phyloP scores from a whole-genome alignment of 1,140 invertebrate species.

The Drosophila nikananu region DNA sequence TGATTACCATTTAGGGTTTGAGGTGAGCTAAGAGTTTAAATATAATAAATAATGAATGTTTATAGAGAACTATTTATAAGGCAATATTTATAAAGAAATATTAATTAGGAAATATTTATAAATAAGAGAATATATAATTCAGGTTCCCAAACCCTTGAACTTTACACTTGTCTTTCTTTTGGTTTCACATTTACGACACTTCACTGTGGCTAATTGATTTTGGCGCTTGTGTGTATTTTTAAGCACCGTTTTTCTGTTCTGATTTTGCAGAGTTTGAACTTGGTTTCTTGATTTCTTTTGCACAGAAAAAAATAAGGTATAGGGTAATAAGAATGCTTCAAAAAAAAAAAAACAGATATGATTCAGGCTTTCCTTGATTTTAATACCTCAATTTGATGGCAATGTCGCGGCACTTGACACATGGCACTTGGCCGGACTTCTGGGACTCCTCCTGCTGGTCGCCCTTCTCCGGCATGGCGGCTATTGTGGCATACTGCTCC shows the following conservation, averaged over 20 bases:
- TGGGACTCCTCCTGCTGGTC: neutral
- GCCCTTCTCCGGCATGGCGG: conserved; percentile 17
- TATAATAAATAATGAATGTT: too few species aligned
- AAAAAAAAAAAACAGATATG: too few species aligned
- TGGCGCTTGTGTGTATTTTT: conserved; percentile 22
- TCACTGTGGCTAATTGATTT: conserved; percentile 27
- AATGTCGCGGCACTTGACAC: conserved; percentile 76
- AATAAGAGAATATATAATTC: too few species aligned
- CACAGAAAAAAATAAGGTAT: conserved; percentile 5
- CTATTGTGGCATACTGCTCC: conserved; percentile 61
- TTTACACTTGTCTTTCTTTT: too few species aligned
- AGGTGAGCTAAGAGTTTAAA: neutral
- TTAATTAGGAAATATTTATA: neutral
- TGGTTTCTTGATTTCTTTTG: conserved; percentile 7
- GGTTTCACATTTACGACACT: neutral
- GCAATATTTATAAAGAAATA: neutral
- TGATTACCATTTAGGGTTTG: neutral
- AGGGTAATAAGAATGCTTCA: neutral
- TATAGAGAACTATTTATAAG: neutral
- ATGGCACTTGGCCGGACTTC: conserved; percentile 65
- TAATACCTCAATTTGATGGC: conserved; percentile 76
- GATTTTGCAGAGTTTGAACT: neutral
- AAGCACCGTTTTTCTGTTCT: conserved; percentile 24
- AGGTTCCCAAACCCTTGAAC: too few species aligned
- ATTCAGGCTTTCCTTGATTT: too few species aligned